Conservation (phyloP, 2,797 vertebrate species). For the Cirrhinus molitorella region DNA sequence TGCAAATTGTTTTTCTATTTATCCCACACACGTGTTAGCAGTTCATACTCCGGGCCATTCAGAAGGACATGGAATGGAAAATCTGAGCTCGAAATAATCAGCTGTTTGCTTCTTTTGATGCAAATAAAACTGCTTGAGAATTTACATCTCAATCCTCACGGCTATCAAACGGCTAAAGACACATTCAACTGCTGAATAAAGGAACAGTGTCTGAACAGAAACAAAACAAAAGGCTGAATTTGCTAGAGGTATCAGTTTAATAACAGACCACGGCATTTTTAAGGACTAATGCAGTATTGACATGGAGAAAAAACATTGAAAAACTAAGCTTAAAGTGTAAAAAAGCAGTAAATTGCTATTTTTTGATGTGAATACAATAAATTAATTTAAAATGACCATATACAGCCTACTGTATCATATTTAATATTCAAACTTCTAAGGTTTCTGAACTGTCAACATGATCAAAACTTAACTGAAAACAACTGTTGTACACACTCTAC, state of each 20-base stretch:
- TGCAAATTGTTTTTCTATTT: slow-evolving; percentile 62
- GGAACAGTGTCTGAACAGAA: background rate
- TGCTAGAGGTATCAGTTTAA: slow-evolving; percentile 5
- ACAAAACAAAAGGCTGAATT: slow-evolving; percentile 26
- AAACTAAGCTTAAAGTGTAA: background rate
- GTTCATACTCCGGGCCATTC: slow-evolving; percentile 39
- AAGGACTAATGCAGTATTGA: background rate
- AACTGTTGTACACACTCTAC: background rate
- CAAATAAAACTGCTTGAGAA: slow-evolving; percentile 54
- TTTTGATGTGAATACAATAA: background rate
- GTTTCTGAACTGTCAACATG: background rate
- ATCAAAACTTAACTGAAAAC: background rate
- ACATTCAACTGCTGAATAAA: slow-evolving; percentile 49
- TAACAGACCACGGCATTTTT: slow-evolving; percentile 13
- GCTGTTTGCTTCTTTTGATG: slow-evolving; percentile 61
- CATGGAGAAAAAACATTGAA: background rate
- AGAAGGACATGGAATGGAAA: slow-evolving; percentile 35
- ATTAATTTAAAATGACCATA: background rate
- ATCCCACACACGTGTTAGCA: slow-evolving; percentile 43
- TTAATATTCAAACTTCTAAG: background rate
- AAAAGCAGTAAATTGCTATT: background rate
- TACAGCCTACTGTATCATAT: background rate
- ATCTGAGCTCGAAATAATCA: slow-evolving; percentile 47
- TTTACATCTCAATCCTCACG: slow-evolving; percentile 64
- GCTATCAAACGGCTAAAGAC: slow-evolving; percentile 42